Evolutionary conservation across 2,888 invertebrate species (phyloP), one percentile per base, ranked within the genome.

Genomic region (Agonum fuliginosum): DNA sequence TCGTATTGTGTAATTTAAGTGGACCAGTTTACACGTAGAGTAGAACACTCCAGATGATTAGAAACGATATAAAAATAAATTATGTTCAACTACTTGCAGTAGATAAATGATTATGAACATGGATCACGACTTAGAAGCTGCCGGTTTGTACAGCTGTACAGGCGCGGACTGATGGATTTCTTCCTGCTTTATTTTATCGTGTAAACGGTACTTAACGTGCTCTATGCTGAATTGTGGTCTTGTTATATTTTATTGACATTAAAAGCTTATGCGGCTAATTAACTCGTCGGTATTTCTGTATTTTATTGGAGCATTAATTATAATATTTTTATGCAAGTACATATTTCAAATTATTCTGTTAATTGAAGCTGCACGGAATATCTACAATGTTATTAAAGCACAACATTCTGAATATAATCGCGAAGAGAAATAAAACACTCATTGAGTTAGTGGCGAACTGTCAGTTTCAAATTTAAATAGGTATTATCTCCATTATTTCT

Each of bases 21-120:
- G 77, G 77, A 46, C 65, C 48, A 22, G 51, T 78, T 80, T 79
- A 80, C 79, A 78, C 76, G 75, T 79, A 78, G 65, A 67, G 69
- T 48, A 78, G 46, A 78, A 74, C 77, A 58, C 67, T 80, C 69
- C 51, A 78, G 78, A 78, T 80, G 79, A 80, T 80, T 80, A 75
- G 79, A 79, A 72, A 71, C 70, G 80, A 80, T 79, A 78, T 78
- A 80, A 80, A 80, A 80, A 80, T 80, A 76, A 76, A 76, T 79
- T 80, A 80, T 79, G 76, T 77, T 76, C 73, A 79, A 80, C 76
- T 79, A 80, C 76, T 78, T 80, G 79, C 67, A 43, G 73, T 71
- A 79, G 79, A 80, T 80, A 78, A 80, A 80, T 72, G 80, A 79
- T 80, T 80, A 80, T 80, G 79, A 80, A 80, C 80, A 79, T 79